phyloP scores from a whole-genome alignment of 2,113 vertebrate genomes.

The Saccopteryx leptura region DNA sequence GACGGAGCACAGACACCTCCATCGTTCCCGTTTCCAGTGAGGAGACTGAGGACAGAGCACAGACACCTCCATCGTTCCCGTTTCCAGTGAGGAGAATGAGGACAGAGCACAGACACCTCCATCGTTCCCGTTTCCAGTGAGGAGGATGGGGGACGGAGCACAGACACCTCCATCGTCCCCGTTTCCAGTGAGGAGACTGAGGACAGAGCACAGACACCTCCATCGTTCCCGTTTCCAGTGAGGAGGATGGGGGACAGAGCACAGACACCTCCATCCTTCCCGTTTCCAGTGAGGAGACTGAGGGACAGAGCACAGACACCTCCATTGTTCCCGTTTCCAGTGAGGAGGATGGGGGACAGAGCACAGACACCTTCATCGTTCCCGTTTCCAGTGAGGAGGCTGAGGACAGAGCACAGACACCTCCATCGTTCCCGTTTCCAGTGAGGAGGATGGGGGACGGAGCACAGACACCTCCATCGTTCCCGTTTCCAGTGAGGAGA shows the following conservation, averaged over 20 bases:
- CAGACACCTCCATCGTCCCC: accelerated
- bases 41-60: accelerated
- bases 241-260: not conserved
- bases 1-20: accelerated
- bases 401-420: accelerated
- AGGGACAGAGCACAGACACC: accelerated
- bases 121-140: accelerated
- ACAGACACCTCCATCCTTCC: accelerated
- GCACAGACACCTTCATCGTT: accelerated
- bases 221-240: accelerated
- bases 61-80: accelerated
- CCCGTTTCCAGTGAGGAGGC: accelerated
- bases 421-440: accelerated
- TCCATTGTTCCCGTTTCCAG: accelerated
- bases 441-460: accelerated
- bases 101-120: accelerated
- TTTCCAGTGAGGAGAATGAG: accelerated
- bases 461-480: accelerated
- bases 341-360: accelerated
- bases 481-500: accelerated
- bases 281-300: accelerated
- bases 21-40: accelerated
- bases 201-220: accelerated
- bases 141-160: too few relatives aligned
- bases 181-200: accelerated